Conservation (phyloP, 2,113 vertebrate genomes). For the Eurystomus gularis region DNA sequence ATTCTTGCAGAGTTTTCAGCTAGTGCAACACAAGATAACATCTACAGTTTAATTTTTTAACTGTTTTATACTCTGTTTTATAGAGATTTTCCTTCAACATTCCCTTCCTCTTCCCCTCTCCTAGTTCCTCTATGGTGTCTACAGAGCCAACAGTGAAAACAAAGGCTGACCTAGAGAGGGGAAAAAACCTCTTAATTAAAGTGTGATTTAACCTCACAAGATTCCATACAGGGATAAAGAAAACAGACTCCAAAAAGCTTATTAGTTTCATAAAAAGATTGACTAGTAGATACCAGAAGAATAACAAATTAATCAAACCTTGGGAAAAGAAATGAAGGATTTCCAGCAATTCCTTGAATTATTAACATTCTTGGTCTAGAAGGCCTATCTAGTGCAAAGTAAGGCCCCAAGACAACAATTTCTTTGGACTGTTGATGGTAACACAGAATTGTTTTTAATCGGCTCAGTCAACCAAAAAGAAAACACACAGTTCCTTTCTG, state of each 20-base stretch:
- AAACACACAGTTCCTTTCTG: not conserved
- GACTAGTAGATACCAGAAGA: slow-evolving; percentile 17
- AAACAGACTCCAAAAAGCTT: slow-evolving; percentile 23
- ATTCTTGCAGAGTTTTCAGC: slow-evolving; percentile 33
- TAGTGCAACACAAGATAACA: slow-evolving; percentile 13
- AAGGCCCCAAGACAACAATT: not conserved
- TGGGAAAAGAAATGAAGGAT: slow-evolving; percentile 8
- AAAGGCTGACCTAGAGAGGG: not conserved
- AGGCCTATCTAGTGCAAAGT: not conserved
- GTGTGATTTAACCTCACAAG: slow-evolving; percentile 7
- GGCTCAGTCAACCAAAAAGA: not conserved
- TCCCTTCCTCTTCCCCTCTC: not conserved
- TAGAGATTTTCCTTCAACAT: not conserved
- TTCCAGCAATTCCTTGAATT: not conserved
- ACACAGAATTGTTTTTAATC: not conserved
- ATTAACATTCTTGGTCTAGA: not conserved
- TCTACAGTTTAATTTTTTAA: not conserved
- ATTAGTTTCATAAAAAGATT: not conserved
- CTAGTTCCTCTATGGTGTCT: not conserved
- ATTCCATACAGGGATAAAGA: slow-evolving; percentile 11
- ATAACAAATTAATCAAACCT: slow-evolving; percentile 46
- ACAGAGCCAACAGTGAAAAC: not conserved
- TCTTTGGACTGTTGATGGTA: not conserved
- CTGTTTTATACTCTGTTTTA: not conserved
- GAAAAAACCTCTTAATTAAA: not conserved